A percentile compares a stretch with the other conserved stretches of the same genome.
These are phyloP conservation scores for Sminthurides aquaticus DNA, from an alignment of 2,888 invertebrate species.

Conservation along the genomic window DNA sequence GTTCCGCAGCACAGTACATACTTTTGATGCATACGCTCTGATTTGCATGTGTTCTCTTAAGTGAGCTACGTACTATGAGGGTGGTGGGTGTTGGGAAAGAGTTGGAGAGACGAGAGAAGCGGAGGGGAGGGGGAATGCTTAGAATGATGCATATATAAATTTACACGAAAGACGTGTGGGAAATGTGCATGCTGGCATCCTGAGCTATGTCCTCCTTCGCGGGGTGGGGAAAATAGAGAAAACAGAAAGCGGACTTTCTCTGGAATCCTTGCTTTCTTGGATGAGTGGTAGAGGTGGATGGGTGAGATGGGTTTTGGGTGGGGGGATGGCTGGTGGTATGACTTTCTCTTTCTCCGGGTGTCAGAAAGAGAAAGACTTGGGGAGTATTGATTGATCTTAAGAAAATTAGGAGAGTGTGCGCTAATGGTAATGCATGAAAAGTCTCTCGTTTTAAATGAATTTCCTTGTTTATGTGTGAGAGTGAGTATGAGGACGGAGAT, in stretches of 20 bases:
- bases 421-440: constrained; percentile 20
- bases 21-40: background rate
- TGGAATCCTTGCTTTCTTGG: no score
- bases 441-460: constrained; percentile 8
- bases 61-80: background rate
- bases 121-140: background rate
- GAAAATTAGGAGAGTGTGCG: constrained; percentile 27
- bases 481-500: constrained; percentile 5
- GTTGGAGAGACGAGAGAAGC: no score
- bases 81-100: no score
- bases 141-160: background rate
- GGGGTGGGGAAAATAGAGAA: no score
- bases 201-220: background rate
- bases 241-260: no score
- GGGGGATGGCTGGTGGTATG: background rate
- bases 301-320: no score
- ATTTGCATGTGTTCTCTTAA: background rate
- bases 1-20: background rate
- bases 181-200: background rate
- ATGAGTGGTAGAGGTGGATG: no score
- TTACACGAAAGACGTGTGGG: background rate
- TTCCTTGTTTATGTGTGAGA: constrained; percentile 9
- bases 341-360: background rate
- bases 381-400: constrained; percentile 27
- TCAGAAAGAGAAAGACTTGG: constrained; percentile 13